phyloP scores from a whole-genome alignment of 2,888 invertebrate species.

The Apodemia zela region DNA sequence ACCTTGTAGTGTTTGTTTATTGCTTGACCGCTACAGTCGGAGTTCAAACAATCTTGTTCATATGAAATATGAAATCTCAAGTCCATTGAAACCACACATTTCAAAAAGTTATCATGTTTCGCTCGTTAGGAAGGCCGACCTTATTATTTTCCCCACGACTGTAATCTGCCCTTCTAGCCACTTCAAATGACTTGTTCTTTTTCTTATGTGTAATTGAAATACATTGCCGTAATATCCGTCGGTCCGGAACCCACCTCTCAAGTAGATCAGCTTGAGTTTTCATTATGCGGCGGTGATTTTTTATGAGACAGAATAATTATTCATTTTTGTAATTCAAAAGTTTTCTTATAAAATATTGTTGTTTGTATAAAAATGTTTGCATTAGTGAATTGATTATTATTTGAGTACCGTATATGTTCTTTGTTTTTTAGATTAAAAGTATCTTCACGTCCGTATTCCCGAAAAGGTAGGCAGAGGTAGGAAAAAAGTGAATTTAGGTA shows the following conservation, averaged over 20 bases:
- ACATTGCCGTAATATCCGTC: conserved; percentile 79
- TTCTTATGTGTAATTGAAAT: conserved; percentile 81
- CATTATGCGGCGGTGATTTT: conserved; percentile 75
- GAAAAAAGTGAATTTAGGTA: too few species aligned
- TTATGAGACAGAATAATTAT: conserved; percentile 73
- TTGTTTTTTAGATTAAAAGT: too few species aligned
- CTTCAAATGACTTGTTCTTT: conserved; percentile 79
- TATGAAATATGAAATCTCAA: not conserved
- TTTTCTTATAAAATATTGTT: conserved; percentile 38
- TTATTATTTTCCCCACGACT: conserved; percentile 73
- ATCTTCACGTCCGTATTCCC: too few species aligned
- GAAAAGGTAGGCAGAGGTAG: too few species aligned
- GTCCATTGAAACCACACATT: conserved; percentile 50
- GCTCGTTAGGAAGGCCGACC: conserved; percentile 70
- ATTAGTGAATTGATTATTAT: not conserved
- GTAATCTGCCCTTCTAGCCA: conserved; percentile 59
- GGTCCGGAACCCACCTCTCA: conserved; percentile 70
- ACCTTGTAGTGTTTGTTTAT: too few species aligned
- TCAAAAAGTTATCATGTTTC: conserved; percentile 59
- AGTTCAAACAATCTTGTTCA: too few species aligned
- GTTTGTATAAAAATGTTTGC: not conserved
- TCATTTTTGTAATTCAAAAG: conserved; percentile 70
- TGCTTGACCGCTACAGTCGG: too few species aligned
- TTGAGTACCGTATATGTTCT: not conserved
- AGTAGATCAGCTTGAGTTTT: conserved; percentile 76